These are phyloP conservation scores for Brachionus sp. DNA, from an alignment of 1,140 invertebrate species.

Conservation along the genomic window DNA sequence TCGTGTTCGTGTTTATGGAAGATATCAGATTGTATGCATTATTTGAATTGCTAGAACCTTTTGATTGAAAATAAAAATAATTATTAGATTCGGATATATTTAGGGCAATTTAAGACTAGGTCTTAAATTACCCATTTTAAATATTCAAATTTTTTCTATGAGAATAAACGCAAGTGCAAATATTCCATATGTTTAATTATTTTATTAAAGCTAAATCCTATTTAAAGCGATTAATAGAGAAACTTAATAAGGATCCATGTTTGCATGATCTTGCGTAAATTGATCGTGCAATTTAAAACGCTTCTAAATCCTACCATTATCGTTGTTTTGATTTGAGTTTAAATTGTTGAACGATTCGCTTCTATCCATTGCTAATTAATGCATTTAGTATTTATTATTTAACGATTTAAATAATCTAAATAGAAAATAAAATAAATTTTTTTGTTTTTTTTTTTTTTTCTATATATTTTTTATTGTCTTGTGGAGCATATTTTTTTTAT, in stretches of 20 bases:
- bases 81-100: not conserved
- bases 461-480: not conserved
- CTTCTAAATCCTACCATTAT: slow-evolving; percentile 24
- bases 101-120: not conserved
- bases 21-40: slow-evolving; percentile 29
- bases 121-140: slow-evolving; percentile 21
- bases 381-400: not conserved
- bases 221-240: not conserved
- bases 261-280: slow-evolving; percentile 41
- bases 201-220: slow-evolving; percentile 26
- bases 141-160: not conserved
- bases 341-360: slow-evolving; percentile 27
- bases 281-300: slow-evolving; percentile 36
- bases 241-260: slow-evolving; percentile 5
- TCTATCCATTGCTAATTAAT: slow-evolving; percentile 20
- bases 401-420: slow-evolving; percentile 29
- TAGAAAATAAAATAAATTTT: not conserved
- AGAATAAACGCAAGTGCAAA: slow-evolving; percentile 34
- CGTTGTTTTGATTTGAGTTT: slow-evolving; percentile 35
- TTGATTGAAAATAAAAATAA: not conserved
- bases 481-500: slow-evolving; percentile 15
- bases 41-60: not conserved
- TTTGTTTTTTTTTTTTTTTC: not conserved
- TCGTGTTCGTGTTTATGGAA: slow-evolving; percentile 31
- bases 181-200: slow-evolving; percentile 41